Base-by-base conservation (phyloP, 1,140 invertebrate species). In the Leptopilina boulardi region DNA sequence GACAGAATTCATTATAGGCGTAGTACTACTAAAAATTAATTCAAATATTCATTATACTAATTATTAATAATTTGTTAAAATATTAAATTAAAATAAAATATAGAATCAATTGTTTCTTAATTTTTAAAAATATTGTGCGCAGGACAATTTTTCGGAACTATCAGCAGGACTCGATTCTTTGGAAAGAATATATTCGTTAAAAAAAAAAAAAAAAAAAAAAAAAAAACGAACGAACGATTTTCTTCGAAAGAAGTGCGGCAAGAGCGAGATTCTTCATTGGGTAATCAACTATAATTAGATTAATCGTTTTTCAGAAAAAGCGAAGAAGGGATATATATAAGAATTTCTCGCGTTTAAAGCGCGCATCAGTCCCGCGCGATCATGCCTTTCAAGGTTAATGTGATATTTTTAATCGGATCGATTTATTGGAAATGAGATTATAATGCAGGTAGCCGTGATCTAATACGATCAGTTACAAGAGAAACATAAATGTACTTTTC, bases 351-450 rank as follows among this genome's bases (percentile, higher is more conserved):
- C 77, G 42, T 23, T 77, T 30, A 80, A 80, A n/a, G n/a, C n/a
- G 75, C 77, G 76, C 79, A 75, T 76, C 84, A 77, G 77, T 66
- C 56, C 23, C 56, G 56, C 56, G 56, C 23, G 56, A 66, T 66
- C 56, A 26, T 21, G 21, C 11, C 56, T 66, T 30, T 9, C 21
- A 66, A 66, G 56, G 56, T 66, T 66, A 66, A 66, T 66, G 56
- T 30, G 56, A 26, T 66, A 66, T 82, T 86, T 83, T 86, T 85
- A 85, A 80, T 86, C 82, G 79, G 79, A 66, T 80, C 84, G 79
- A 87, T 87, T 87, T 87, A 85, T 87, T 83, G 81, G 81, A 86
- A 87, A 87, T 87, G 81, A 86, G 85, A 83, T 86, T 87, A 87
- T 87, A 87, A 87, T 84, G 84, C 80, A 78, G 81, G 85, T 84